Conservation (phyloP, 2,888 invertebrate species). For the Catocala fraxini region DNA sequence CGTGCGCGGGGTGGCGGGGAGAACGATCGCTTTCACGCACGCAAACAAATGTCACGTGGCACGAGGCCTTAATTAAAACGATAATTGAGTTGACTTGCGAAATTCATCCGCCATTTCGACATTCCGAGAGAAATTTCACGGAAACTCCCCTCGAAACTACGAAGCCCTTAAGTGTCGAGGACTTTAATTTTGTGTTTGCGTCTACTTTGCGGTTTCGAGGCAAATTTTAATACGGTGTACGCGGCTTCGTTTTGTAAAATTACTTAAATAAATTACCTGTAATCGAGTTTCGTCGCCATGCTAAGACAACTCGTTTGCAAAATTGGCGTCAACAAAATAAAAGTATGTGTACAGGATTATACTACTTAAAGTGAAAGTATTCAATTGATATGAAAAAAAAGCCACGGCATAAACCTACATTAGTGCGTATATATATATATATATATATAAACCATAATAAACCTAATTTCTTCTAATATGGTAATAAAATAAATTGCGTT, state of each 20-base stretch:
- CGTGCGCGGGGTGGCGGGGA: constrained; percentile 51
- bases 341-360: constrained; percentile 37
- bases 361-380: constrained; percentile 18
- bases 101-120: constrained; percentile 87
- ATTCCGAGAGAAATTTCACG: constrained; percentile 84
- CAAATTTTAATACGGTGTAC: constrained; percentile 84
- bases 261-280: constrained; percentile 82
- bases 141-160: constrained; percentile 83
- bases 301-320: constrained; percentile 68
- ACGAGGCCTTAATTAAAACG: constrained; percentile 87
- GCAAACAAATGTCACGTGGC: constrained; percentile 88
- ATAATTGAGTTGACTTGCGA: constrained; percentile 88
- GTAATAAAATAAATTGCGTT: constrained; percentile 49
- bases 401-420: background rate
- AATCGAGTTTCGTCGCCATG: constrained; percentile 73
- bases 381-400: constrained; percentile 1
- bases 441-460: constrained; percentile 2
- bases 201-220: constrained; percentile 84
- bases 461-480: constrained; percentile 48
- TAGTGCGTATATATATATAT: no score
- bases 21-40: constrained; percentile 85
- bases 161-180: constrained; percentile 85
- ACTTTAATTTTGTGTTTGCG: constrained; percentile 87
- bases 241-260: constrained; percentile 79
- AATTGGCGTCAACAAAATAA: constrained; percentile 61